Percentiles rank a stretch among this genome's conserved stretches.
Evolutionary conservation across 2,888 invertebrate species (phyloP).

Genomic region (Lithophane ornitopus): DNA sequence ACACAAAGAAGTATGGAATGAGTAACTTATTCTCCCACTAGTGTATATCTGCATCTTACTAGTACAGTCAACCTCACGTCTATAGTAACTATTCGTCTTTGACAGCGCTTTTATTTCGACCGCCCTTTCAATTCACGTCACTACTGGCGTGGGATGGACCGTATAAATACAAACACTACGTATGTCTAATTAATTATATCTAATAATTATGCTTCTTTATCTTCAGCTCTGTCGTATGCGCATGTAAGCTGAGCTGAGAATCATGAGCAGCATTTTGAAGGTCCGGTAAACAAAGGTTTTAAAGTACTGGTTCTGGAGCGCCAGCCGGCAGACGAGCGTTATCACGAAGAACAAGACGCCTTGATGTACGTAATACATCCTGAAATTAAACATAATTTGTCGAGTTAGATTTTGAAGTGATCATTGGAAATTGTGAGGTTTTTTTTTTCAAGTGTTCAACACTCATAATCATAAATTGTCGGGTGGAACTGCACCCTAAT

Average conservation of each 20-base stretch:
- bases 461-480: neutral
- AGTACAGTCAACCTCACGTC: neutral
- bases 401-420: neutral
- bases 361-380: slow-evolving; percentile 82
- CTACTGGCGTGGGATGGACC: neutral
- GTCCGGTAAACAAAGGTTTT: slow-evolving; percentile 75
- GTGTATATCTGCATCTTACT: neutral
- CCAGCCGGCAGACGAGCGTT: slow-evolving; percentile 74
- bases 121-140: neutral
- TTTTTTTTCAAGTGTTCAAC: neutral
- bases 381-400: slow-evolving; percentile 68
- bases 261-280: slow-evolving; percentile 72
- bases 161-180: neutral
- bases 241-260: slow-evolving; percentile 68
- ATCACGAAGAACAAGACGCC: slow-evolving; percentile 73
- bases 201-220: neutral
- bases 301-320: slow-evolving; percentile 75
- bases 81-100: neutral
- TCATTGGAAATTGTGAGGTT: neutral
- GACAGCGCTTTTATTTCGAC: too few species aligned
- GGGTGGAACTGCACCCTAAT: neutral
- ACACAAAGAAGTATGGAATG: neutral
- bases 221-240: slow-evolving; percentile 55
- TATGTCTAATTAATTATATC: slow-evolving; percentile 4
- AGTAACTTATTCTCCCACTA: neutral